Evolutionary conservation across 2,888 invertebrate genomes (phyloP), one percentile per base, ranked within the genome.

Genomic region (Yponomeuta sedellus): DNA sequence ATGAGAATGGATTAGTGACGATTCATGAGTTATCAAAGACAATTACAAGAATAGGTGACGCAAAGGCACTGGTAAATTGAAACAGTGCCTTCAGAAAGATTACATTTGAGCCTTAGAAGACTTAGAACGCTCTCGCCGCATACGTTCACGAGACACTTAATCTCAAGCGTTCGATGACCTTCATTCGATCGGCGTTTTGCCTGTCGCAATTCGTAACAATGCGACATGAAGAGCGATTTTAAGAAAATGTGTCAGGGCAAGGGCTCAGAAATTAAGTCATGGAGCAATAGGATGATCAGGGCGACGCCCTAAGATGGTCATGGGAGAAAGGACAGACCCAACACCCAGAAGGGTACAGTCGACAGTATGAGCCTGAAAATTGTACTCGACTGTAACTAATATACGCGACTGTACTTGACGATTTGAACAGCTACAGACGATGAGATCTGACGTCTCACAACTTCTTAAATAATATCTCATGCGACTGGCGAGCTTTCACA

Each of bases 21-120:
- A 52, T 52, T 16, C 12, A 52, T 52, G 44, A 52, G 44, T 52
- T 52, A 52, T 52, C 16, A 16, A 52, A 3, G 2, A 52, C 3
- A 12, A 16, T 52, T 52, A 52, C 44, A 16, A 16, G 16, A 52
- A 52, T 16, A 16, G 44, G 44, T 12, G 44, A 52, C 16, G 44
- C 34, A 67, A 70, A 65, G 59, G 66, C 70, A 74, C 39, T 69
- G 75, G 78, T 79, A 68, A 74, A 75, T 77, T 77, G 77, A 80
- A 77, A 77, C 76, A 77, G 77, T 74, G 79, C 61, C 74, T 71
- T 75, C 74, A 71, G 78, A 81, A 59, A 59, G 10, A 59, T 20
- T 22, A 59, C 25, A 25, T 59, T 59, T 59, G 59, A 59, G 59
- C 59, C 76, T 52, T 52, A 25, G 25, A 25, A 5, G 25, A 25